Percentiles rank a stretch among this genome's conserved stretches.
Conservation (phyloP, 1,140 invertebrate genomes). For the Drosophila oshimai region DNA sequence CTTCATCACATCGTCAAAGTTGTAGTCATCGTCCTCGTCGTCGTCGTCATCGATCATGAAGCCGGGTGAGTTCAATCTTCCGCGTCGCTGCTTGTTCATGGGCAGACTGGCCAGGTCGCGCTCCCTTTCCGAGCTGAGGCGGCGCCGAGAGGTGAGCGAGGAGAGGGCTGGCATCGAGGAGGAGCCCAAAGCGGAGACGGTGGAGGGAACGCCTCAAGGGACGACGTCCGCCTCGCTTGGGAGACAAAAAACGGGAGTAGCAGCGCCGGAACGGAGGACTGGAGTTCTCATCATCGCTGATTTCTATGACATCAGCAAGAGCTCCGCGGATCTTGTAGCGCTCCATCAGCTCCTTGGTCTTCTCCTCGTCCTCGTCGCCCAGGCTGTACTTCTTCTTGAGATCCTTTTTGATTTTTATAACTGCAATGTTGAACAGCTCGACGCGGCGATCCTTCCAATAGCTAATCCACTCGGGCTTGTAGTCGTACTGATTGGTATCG, state of each 20-base stretch:
- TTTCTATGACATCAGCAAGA: constrained; percentile 57
- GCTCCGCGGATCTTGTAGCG: constrained; percentile 58
- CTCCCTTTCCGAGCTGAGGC: too few species aligned
- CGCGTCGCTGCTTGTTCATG: too few species aligned
- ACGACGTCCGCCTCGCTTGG: constrained; percentile 26
- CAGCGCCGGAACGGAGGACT: constrained; percentile 2
- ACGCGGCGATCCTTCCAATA: constrained; percentile 92
- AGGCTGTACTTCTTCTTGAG: constrained; percentile 84
- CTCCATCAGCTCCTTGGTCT: constrained; percentile 68
- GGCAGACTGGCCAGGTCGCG: too few species aligned
- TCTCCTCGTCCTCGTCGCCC: too few species aligned
- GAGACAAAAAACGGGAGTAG: constrained; percentile 18
- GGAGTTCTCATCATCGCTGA: constrained; percentile 69
- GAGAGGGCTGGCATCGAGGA: too few species aligned
- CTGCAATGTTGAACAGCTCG: constrained; percentile 86
- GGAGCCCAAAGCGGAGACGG: too few species aligned
- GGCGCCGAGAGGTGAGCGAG: too few species aligned
- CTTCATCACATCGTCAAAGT: constrained; percentile 86
- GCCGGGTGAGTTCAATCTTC: too few species aligned
- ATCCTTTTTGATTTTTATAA: constrained; percentile 82
- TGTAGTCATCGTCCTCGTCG: constrained; percentile 86
- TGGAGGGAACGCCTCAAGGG: constrained; percentile 22
- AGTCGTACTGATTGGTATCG: constrained; percentile 90
- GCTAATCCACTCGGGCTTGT: constrained; percentile 93
- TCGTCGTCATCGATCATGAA: constrained; percentile 83